Conservation (phyloP, 92 coral and sea anemone species). For the Phenganax stokvisi region DNA sequence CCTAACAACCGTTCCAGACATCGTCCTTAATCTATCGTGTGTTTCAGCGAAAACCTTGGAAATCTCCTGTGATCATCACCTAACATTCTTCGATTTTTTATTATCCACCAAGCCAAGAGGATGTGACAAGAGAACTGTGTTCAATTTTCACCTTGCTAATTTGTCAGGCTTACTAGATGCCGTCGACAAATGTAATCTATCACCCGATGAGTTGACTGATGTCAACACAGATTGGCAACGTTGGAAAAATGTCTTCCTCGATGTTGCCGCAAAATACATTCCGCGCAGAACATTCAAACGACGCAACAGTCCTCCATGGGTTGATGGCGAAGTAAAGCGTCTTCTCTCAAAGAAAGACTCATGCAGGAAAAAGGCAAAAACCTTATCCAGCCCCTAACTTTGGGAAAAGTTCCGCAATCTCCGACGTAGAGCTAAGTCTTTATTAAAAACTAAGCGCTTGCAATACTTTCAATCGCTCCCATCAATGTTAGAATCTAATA, state of each 20-base stretch:
- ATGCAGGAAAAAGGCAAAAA: constrained; percentile 13
- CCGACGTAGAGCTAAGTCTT: constrained; percentile 35
- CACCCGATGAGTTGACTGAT: constrained; percentile 16
- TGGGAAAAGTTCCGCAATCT: constrained; percentile 37
- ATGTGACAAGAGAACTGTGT: constrained; percentile 40
- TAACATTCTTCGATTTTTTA: constrained; percentile 37
- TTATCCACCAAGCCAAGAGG: constrained; percentile 25
- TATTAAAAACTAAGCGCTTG: constrained; percentile 23
- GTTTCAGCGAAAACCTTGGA: constrained; percentile 9
- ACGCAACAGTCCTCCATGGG: constrained; percentile 38
- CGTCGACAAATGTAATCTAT: constrained; percentile 4
- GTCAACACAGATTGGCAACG: constrained; percentile 38
- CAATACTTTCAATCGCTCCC: constrained; percentile 34
- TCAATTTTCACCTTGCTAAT: constrained; percentile 33
- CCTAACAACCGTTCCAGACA: constrained; percentile 40
- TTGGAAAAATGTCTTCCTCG: constrained; percentile 37
- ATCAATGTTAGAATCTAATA: constrained; percentile 5
- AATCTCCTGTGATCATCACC: constrained; percentile 33
- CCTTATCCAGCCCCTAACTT: constrained; percentile 25
- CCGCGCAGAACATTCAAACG: constrained; percentile 36
- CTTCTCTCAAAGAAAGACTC: constrained; percentile 23
- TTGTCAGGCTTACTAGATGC: constrained; percentile 1
- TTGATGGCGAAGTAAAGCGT: constrained; percentile 34
- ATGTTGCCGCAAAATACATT: constrained; percentile 29
- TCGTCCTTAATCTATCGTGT: constrained; percentile 31